Conservation (phyloP, 2,888 invertebrate genomes). For the Pristionchus entomophagus region DNA sequence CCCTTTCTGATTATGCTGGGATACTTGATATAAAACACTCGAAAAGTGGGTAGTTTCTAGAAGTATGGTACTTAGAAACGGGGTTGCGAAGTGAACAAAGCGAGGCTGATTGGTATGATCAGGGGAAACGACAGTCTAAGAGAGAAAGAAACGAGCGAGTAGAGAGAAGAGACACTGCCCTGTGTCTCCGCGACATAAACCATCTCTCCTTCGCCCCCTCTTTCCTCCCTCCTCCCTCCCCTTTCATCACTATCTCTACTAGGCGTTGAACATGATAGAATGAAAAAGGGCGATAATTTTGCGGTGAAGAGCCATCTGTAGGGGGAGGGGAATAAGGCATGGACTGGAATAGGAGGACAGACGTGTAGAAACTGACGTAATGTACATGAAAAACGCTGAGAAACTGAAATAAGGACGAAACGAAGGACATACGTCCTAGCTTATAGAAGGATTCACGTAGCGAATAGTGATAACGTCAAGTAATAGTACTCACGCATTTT, state of each 20-base stretch:
- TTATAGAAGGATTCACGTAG: background rate
- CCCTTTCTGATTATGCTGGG: too few relatives aligned
- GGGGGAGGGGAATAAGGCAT: background rate
- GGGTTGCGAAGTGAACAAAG: background rate
- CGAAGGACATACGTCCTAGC: background rate
- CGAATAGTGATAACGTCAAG: background rate
- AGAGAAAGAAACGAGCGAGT: background rate
- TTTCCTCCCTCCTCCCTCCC: background rate
- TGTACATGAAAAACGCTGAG: constrained; percentile 1
- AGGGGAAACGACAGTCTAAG: background rate
- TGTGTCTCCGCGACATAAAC: background rate
- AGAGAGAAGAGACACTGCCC: background rate
- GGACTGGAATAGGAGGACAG: too few relatives aligned
- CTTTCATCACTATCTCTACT: background rate
- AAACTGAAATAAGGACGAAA: background rate
- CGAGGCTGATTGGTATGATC: constrained; percentile 20
- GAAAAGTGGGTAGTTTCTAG: too few relatives aligned
- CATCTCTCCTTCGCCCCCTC: background rate
- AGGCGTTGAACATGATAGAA: background rate
- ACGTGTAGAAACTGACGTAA: background rate
- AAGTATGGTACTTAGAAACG: background rate
- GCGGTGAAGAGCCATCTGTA: background rate
- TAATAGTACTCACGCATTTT: too few relatives aligned
- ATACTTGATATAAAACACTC: too few relatives aligned
- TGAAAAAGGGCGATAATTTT: background rate